Percentiles rank a stretch among this genome's conserved stretches.
phyloP scores from a whole-genome alignment of 2,888 invertebrate genomes.

The Euzetes globulus region DNA sequence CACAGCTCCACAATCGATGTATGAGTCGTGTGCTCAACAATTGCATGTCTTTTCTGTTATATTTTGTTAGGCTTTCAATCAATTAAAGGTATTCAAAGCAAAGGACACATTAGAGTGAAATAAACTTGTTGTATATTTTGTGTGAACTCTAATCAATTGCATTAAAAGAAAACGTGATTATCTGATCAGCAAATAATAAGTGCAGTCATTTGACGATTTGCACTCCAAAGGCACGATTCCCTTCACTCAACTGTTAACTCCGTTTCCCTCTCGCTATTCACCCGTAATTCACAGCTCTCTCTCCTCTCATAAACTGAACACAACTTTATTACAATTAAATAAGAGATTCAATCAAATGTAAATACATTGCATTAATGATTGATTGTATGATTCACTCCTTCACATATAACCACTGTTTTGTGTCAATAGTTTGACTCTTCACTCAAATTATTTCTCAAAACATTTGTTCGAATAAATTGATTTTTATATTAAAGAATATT shows the following conservation, averaged over 20 bases:
- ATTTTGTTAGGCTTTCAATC: conserved; percentile 4
- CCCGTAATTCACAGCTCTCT: not conserved
- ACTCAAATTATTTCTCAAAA: not conserved
- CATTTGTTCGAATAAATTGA: too few relatives aligned
- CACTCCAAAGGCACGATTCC: conserved; percentile 9
- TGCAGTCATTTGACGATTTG: conserved; percentile 13
- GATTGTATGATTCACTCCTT: not conserved
- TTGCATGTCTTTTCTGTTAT: not conserved
- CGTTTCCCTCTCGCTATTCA: not conserved
- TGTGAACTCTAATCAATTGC: conserved; percentile 28
- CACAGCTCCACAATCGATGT: not conserved
- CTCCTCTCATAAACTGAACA: conserved; percentile 9
- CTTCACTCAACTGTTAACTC: not conserved
- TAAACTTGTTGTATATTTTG: not conserved
- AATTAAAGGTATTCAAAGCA: conserved; percentile 24
- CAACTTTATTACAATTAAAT: not conserved
- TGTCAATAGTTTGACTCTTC: conserved; percentile 1
- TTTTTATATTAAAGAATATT: too few relatives aligned
- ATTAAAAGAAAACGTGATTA: conserved; percentile 30
- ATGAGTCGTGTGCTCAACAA: not conserved
- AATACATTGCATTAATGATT: conserved; percentile 15
- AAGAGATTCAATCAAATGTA: not conserved
- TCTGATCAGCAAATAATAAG: conserved; percentile 16
- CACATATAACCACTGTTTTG: not conserved
- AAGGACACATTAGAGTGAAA: not conserved